Evolutionary conservation across 2,888 invertebrate species (phyloP).

Genomic region (Sceliomorpha sp.): DNA sequence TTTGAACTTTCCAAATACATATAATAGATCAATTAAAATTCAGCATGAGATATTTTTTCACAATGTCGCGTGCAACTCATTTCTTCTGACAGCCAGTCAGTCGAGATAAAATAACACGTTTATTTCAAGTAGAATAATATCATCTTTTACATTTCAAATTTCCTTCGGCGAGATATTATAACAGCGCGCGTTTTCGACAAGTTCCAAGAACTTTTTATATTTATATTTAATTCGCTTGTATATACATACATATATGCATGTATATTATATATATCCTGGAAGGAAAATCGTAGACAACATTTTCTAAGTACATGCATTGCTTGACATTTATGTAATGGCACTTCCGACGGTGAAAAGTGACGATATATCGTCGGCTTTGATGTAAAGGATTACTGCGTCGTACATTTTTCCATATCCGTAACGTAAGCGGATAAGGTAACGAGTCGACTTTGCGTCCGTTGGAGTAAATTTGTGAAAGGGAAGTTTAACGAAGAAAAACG

Average conservation of each 20-base stretch:
- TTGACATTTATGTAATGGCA: constrained; percentile 56
- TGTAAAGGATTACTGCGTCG: constrained; percentile 54
- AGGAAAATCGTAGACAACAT: constrained; percentile 34
- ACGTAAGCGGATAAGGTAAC: constrained; percentile 58
- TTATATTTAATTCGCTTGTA: too few relatives aligned
- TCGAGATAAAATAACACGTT: constrained; percentile 41
- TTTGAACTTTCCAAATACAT: constrained; percentile 34
- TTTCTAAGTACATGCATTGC: constrained; percentile 47
- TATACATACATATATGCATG: constrained; percentile 7
- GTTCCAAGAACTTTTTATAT: too few relatives aligned
- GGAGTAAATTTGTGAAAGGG: constrained; percentile 56
- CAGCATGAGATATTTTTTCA: constrained; percentile 18
- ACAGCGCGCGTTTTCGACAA: too few relatives aligned
- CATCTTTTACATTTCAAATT: background rate
- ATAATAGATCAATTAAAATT: constrained; percentile 27
- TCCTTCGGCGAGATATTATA: constrained; percentile 1
- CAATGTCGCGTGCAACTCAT: constrained; percentile 21
- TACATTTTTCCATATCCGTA: constrained; percentile 56
- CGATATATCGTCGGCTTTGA: constrained; percentile 57
- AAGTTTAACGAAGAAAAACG: constrained; percentile 58
- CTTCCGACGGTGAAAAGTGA: constrained; percentile 55
- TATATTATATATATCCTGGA: constrained; percentile 29
- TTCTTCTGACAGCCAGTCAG: constrained; percentile 34
- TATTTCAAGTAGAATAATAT: constrained; percentile 13
- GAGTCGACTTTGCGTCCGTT: constrained; percentile 54